phyloP scores from a whole-genome alignment of 2,113 vertebrate species.

The Gallinago media region DNA sequence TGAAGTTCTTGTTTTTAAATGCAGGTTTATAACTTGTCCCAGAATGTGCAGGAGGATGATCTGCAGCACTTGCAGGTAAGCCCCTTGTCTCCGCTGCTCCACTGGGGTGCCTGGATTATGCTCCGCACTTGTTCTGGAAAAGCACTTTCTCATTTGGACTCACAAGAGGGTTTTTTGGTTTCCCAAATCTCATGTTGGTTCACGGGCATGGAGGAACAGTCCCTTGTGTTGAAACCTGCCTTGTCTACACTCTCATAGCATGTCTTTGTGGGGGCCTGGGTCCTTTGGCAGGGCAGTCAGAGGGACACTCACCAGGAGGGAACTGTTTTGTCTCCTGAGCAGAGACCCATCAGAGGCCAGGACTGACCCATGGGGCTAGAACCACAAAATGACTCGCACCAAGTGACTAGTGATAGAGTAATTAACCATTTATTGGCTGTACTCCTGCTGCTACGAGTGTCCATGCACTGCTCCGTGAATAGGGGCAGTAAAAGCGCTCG shows the following conservation, averaged over 20 bases:
- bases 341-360: neutral
- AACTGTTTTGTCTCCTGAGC: neutral
- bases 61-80: constrained; percentile 91
- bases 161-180: neutral
- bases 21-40: constrained; percentile 93
- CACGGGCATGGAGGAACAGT: neutral
- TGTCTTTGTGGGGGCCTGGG: neutral
- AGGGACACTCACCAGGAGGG: rapidly evolving
- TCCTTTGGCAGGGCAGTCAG: neutral
- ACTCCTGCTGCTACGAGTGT: neutral
- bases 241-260: rapidly evolving
- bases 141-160: rapidly evolving
- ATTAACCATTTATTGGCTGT: neutral
- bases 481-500: neutral
- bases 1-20: constrained; percentile 23
- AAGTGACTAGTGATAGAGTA: neutral
- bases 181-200: neutral
- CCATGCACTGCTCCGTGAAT: rapidly evolving
- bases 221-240: neutral
- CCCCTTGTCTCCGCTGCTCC: neutral
- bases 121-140: neutral
- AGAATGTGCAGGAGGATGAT: constrained; percentile 92
- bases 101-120: neutral
- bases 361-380: neutral
- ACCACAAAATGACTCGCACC: neutral